Evolutionary conservation across 2,888 invertebrate genomes (phyloP).

Genomic region (Apamea epomidion): DNA sequence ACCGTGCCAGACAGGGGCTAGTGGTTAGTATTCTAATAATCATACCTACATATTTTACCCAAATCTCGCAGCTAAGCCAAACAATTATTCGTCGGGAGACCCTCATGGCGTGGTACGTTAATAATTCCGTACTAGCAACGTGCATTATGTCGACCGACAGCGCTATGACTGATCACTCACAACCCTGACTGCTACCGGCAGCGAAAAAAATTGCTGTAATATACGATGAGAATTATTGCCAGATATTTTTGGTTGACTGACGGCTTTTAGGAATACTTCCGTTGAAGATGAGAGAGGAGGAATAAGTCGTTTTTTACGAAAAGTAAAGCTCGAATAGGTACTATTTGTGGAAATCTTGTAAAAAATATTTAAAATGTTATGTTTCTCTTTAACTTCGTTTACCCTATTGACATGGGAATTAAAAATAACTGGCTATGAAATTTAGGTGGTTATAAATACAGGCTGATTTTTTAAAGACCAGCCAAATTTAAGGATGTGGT

Average conservation of each 20-base stretch:
- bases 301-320: background rate
- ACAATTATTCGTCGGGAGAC: slow-evolving; percentile 64
- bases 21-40: slow-evolving; percentile 26
- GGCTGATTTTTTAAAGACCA: no score
- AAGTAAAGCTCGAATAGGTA: background rate
- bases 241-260: slow-evolving; percentile 35
- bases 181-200: slow-evolving; percentile 62
- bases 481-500: no score
- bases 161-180: slow-evolving; percentile 79
- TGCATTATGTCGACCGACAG: slow-evolving; percentile 81
- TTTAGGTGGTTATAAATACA: no score
- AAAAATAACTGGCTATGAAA: background rate
- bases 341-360: background rate
- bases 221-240: slow-evolving; percentile 44
- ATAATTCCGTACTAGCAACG: slow-evolving; percentile 79
- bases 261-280: slow-evolving; percentile 33
- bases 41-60: slow-evolving; percentile 36
- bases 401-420: background rate
- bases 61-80: slow-evolving; percentile 56
- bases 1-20: background rate
- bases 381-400: background rate
- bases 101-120: slow-evolving; percentile 72
- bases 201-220: slow-evolving; percentile 59
- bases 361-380: background rate
- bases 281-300: background rate